Base-by-base conservation (phyloP, 1,140 invertebrate species). In the Micrasema minimum region DNA sequence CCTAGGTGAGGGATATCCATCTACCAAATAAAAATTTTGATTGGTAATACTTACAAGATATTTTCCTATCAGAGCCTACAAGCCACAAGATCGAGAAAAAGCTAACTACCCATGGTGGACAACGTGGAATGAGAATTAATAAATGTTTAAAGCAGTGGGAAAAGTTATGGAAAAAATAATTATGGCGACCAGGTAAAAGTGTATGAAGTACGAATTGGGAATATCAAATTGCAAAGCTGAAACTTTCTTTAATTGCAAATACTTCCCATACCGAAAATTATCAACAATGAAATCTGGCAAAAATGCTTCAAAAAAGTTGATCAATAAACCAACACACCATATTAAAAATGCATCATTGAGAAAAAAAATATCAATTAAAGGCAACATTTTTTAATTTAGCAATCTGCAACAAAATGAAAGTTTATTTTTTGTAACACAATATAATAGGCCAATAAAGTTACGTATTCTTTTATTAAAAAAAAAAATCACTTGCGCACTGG, bases 201-300 rank as follows among this genome's bases (percentile, higher is more conserved):
- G 92, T 76, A 80, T 85, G 76, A 92, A 93, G 82, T 87, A 91
- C 65, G 88, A 85, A 80, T 93, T 93, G 0, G 91, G 90, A 50
- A 93, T 82, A 82, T 93, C 89, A 31, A 87, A 73, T 61, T 80
- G 77, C 45, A 80, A 80, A 10, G 90, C 72, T 41, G 87, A 75
- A 18, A 81, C 78, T 57, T 83, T 76, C 0, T 82, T 83, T 73
- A 85, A 85, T 71, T 86, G 85, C 0, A 85, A 81, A 78, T 88
- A 90, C 80, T 91, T 91, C 11, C 92, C 92, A 77, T 91, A 92
- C 16, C 87, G 83, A 78, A 87, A 90, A 0, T 82, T 81, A 77
- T 89, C 87, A 6, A 81, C 85, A 2, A 93, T 80, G 70, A 87
- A 84, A 11, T 79, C 77, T 1, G 92, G 91, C 23, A 93, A 75